A percentile compares a stretch with the other conserved stretches of the same genome.
Conservation (phyloP, 1,140 invertebrate genomes). For the Apocrypta bakeri region DNA sequence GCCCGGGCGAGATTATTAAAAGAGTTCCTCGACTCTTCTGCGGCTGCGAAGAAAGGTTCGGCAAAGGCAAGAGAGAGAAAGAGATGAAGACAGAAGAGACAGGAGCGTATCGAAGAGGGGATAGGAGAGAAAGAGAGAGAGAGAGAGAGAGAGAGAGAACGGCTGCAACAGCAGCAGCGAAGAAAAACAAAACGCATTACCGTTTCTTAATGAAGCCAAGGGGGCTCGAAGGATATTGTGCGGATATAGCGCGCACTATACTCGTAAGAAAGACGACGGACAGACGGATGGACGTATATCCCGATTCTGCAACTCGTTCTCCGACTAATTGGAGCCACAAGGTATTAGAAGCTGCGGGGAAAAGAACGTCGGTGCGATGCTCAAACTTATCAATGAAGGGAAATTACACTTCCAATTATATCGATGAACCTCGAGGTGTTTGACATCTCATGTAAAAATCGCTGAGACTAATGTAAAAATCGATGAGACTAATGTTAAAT, state of each 20-base stretch:
- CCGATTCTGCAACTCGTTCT: background rate
- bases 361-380: background rate
- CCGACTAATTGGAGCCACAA: conserved; percentile 44
- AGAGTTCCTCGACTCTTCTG: conserved; percentile 65
- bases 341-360: conserved; percentile 6
- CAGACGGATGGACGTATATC: background rate
- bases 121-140: conserved; percentile 23
- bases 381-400: background rate
- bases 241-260: background rate
- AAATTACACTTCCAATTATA: background rate
- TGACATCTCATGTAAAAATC: too few species aligned
- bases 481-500: too few species aligned
- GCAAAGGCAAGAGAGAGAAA: conserved; percentile 22
- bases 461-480: too few species aligned
- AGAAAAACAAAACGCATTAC: conserved; percentile 74
- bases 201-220: conserved; percentile 74
- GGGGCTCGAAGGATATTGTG: conserved; percentile 45
- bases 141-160: conserved; percentile 21
- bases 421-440: background rate
- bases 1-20: conserved; percentile 71
- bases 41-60: background rate
- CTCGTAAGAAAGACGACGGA: background rate
- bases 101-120: conserved; percentile 24
- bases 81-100: conserved; percentile 37
- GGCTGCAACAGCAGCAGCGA: conserved; percentile 44